Evolutionary conservation across 1,140 invertebrate genomes (phyloP).

Genomic region (Cheumatopsyche charites): DNA sequence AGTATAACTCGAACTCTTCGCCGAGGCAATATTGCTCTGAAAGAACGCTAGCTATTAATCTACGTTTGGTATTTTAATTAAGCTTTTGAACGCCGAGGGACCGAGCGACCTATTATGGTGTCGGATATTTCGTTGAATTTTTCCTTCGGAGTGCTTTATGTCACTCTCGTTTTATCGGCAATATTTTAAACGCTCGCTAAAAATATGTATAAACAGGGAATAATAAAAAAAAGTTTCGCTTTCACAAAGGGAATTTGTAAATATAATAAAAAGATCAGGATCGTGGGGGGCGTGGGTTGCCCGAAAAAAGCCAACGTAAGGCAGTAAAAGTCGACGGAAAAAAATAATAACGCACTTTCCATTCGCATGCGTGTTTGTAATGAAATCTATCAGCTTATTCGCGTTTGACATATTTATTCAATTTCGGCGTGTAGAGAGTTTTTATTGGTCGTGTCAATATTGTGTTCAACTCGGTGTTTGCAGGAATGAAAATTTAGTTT

Average conservation of each 20-base stretch:
- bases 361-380: too few relatives aligned
- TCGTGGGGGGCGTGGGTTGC: neutral
- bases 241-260: constrained; percentile 27
- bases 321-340: too few relatives aligned
- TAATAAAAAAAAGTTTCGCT: constrained; percentile 19
- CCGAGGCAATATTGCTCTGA: too few relatives aligned
- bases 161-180: constrained; percentile 8
- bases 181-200: constrained; percentile 20
- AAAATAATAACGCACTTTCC: too few relatives aligned
- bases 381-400: too few relatives aligned
- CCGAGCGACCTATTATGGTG: neutral
- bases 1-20: too few relatives aligned
- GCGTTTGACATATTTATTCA: too few relatives aligned
- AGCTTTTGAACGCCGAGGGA: constrained; percentile 10
- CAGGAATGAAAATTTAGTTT: too few relatives aligned
- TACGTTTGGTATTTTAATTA: constrained; percentile 34
- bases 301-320: neutral
- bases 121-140: neutral
- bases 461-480: too few relatives aligned
- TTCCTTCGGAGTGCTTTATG: constrained; percentile 5
- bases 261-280: constrained; percentile 22
- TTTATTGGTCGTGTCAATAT: too few relatives aligned
- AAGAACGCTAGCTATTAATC: too few relatives aligned
- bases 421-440: too few relatives aligned
- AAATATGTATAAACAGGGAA: neutral